Evolutionary conservation across 64 coral and sea anemone species (phyloP).

Genomic region (Stylophora pistillata): DNA sequence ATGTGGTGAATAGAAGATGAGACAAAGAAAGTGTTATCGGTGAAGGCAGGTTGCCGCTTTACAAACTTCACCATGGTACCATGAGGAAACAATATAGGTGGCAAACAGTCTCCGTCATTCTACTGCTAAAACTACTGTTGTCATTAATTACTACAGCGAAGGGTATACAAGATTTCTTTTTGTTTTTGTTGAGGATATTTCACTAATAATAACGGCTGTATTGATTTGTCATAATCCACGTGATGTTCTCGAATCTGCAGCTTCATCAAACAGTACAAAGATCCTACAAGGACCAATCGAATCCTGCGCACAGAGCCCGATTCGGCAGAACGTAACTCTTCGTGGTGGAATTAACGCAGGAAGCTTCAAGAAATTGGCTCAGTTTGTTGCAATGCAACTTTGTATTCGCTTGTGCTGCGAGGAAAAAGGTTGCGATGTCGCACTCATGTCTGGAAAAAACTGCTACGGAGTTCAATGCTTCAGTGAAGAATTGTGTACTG

Average conservation of each 20-base stretch:
- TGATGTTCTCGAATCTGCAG: slow-evolving; percentile 17
- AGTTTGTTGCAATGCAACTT: slow-evolving; percentile 95
- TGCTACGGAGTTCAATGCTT: slow-evolving; percentile 98
- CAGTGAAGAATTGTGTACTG: slow-evolving; percentile 85
- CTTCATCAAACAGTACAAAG: slow-evolving; percentile 63
- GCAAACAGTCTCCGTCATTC: slow-evolving; percentile 11
- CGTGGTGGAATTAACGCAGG: slow-evolving; percentile 94
- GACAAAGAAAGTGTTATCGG: slow-evolving; percentile 5
- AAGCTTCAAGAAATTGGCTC: slow-evolving; percentile 88
- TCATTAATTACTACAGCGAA: neutral
- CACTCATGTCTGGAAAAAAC: slow-evolving; percentile 92
- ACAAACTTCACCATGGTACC: slow-evolving; percentile 23
- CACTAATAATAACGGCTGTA: neutral
- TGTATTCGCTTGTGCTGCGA: slow-evolving; percentile 95
- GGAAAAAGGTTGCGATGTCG: slow-evolving; percentile 96
- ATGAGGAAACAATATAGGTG: slow-evolving; percentile 25
- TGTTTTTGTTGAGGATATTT: neutral
- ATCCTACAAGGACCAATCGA: slow-evolving; percentile 66
- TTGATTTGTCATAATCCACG: neutral
- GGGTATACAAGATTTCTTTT: neutral
- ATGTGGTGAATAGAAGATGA: neutral
- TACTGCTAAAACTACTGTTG: slow-evolving; percentile 6
- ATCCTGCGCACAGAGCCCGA: slow-evolving; percentile 82
- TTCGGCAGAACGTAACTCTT: slow-evolving; percentile 88
- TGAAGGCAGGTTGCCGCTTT: slow-evolving; percentile 4